Percentiles rank a stretch among this genome's conserved stretches.
phyloP scores from a whole-genome alignment of 2,888 invertebrate species.

The Caenorhabditis panamensis region DNA sequence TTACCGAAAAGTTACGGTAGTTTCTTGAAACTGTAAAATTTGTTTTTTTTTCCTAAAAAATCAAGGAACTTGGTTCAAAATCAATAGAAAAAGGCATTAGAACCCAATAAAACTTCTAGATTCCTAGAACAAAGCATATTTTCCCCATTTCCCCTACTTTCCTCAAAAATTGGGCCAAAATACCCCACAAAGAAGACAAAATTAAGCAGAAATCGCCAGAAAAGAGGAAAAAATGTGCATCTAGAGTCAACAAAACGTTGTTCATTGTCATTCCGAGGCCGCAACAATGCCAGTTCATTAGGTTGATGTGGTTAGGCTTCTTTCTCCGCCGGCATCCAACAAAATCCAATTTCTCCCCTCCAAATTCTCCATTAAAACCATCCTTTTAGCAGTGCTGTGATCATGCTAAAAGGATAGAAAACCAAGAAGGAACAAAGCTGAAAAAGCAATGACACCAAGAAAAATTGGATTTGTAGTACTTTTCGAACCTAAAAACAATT shows the following conservation, averaged over 20 bases:
- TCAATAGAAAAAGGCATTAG: too few relatives aligned
- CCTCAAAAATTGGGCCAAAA: too few relatives aligned
- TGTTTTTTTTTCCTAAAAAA: too few relatives aligned
- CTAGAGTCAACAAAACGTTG: constrained; percentile 29
- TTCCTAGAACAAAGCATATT: too few relatives aligned
- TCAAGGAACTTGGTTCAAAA: too few relatives aligned
- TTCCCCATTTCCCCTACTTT: too few relatives aligned
- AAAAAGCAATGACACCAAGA: constrained; percentile 8
- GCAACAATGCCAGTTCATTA: constrained; percentile 60
- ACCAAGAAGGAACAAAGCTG: not conserved
- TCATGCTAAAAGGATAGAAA: not conserved
- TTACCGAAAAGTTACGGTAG: too few relatives aligned
- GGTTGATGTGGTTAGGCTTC: constrained; percentile 57
- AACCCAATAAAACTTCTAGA: too few relatives aligned
- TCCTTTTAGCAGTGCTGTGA: not conserved
- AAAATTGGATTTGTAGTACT: constrained; percentile 41
- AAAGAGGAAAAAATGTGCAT: constrained; percentile 2
- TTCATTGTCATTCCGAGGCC: constrained; percentile 55
- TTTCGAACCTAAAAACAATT: constrained; percentile 40
- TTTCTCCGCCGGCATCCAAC: not conserved
- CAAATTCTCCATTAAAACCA: not conserved
- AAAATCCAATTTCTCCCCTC: constrained; percentile 45
- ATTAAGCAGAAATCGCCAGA: not conserved
- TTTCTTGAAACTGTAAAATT: too few relatives aligned
- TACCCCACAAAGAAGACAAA: not conserved